Evolutionary conservation across 2,888 invertebrate species (phyloP).

Genomic region (Pycnomerus fuliginosus): DNA sequence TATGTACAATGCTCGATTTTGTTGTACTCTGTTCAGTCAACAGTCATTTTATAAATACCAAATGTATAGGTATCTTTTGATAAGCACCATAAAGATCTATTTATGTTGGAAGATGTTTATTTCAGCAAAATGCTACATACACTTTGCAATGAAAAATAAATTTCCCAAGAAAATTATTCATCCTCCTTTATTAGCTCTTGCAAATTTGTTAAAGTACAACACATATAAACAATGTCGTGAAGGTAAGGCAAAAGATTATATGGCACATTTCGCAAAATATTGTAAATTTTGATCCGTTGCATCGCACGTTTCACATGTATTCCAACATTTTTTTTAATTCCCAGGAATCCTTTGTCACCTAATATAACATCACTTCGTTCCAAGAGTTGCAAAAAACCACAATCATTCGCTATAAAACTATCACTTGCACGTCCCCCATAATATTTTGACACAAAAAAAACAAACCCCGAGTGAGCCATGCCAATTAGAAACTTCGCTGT

Average conservation of each 20-base stretch:
- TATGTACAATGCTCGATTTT: too few species aligned
- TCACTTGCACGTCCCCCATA: constrained; percentile 6
- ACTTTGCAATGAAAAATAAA: too few species aligned
- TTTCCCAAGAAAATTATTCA: too few species aligned
- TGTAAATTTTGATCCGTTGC: constrained; percentile 11
- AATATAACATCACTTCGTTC: constrained; percentile 8
- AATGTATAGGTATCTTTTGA: too few species aligned
- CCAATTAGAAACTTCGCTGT: constrained; percentile 2
- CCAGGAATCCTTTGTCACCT: constrained; percentile 7
- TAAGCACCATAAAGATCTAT: too few species aligned
- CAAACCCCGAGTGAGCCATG: constrained; percentile 2
- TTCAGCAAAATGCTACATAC: too few species aligned
- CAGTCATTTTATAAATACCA: too few species aligned
- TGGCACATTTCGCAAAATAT: constrained; percentile 10
- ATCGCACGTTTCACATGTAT: constrained; percentile 19
- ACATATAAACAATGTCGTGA: constrained; percentile 13
- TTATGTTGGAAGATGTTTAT: too few species aligned
- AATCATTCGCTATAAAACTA: constrained; percentile 3
- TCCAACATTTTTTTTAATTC: constrained; percentile 15
- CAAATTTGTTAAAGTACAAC: constrained; percentile 6
- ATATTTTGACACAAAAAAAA: constrained; percentile 2
- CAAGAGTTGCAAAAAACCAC: constrained; percentile 9
- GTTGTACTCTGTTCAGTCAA: too few species aligned
- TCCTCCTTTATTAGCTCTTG: constrained; percentile 2
- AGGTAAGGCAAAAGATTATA: constrained; percentile 5